Evolutionary conservation across 2,888 invertebrate species (phyloP).

Genomic region (Linyphia triangularis): DNA sequence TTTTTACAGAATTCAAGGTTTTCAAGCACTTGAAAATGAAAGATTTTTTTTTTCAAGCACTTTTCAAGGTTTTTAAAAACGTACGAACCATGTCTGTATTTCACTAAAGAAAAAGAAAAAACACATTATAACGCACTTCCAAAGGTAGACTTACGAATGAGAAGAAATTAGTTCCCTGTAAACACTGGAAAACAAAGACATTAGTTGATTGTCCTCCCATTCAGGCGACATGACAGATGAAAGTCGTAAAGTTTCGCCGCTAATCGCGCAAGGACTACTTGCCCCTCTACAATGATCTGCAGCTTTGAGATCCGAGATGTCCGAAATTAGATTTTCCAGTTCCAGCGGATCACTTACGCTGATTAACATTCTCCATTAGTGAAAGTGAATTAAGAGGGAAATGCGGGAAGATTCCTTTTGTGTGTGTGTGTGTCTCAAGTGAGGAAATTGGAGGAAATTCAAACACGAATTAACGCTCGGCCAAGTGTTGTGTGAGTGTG

Average conservation of each 20-base stretch:
- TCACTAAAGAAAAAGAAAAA: no score
- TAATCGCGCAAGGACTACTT: not conserved
- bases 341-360: not conserved
- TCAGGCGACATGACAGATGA: conserved; percentile 12
- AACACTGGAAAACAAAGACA: conserved; percentile 1
- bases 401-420: not conserved
- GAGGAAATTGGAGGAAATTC: not conserved
- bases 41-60: no score
- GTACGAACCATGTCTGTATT: no score
- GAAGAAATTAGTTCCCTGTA: not conserved
- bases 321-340: conserved; percentile 22
- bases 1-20: no score
- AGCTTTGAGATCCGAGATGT: not conserved
- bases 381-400: not conserved
- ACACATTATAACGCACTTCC: no score
- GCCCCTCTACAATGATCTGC: not conserved
- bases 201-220: conserved; percentile 18
- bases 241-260: not conserved
- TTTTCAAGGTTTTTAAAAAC: no score
- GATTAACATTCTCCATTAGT: conserved; percentile 10
- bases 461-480: not conserved
- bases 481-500: no score
- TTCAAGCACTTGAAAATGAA: no score
- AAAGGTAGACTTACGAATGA: no score
- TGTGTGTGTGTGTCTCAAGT: not conserved